Evolutionary conservation across 2,113 vertebrate species (phyloP).

Genomic region (Panthera tigris): DNA sequence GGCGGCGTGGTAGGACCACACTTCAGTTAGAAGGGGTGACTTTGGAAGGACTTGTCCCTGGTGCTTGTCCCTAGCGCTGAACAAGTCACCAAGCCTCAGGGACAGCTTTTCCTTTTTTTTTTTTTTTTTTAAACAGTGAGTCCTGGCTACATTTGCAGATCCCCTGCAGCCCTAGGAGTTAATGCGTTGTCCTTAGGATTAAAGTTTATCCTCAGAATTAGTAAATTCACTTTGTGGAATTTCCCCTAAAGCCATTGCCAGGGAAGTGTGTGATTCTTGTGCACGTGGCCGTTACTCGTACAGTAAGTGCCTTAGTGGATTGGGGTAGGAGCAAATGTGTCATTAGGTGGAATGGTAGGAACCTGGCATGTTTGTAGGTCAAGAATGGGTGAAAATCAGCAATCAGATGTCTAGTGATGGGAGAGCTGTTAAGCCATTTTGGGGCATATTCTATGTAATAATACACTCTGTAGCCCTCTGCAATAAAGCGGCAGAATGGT

Average conservation of each 20-base stretch:
- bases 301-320: not conserved
- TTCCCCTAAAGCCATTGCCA: not conserved
- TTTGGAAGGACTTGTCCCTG: not conserved
- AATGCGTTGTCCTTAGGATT: not conserved
- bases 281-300: not conserved
- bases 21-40: not conserved
- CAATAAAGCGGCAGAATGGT: not conserved
- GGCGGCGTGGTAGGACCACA: rapidly evolving
- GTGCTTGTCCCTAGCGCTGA: not conserved
- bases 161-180: not conserved
- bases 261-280: not conserved
- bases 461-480: not conserved
- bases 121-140: not conserved
- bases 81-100: not conserved
- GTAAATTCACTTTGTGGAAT: not conserved
- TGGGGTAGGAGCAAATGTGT: not conserved
- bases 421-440: not conserved
- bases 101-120: not conserved
- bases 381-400: not conserved
- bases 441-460: not conserved
- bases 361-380: not conserved
- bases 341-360: not conserved
- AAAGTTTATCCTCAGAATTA: not conserved
- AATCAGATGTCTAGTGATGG: not conserved
- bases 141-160: not conserved